Conservation (phyloP, 1,140 invertebrate genomes). For the Triops longicaudatus region DNA sequence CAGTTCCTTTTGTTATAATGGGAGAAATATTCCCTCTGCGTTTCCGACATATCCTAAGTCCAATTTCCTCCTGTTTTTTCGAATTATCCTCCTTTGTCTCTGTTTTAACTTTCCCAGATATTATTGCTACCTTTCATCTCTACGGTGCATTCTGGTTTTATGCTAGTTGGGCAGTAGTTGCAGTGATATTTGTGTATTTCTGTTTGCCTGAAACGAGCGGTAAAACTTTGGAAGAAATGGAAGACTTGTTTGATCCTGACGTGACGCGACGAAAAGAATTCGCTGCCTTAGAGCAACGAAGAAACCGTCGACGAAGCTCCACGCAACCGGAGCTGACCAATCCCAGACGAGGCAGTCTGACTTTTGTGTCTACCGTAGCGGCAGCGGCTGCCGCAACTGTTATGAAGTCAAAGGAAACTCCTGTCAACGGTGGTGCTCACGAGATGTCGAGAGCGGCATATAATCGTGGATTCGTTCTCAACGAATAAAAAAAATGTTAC, state of each 20-base stretch:
- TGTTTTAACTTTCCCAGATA: constrained; percentile 38
- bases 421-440: no score
- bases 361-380: no score
- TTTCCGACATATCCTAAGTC: constrained; percentile 37
- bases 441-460: no score
- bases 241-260: constrained; percentile 16
- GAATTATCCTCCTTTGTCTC: constrained; percentile 40
- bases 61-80: constrained; percentile 37
- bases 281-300: background rate
- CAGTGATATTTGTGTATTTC: constrained; percentile 40
- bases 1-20: constrained; percentile 41
- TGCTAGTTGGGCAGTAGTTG: constrained; percentile 39
- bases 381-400: no score
- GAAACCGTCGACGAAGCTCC: background rate
- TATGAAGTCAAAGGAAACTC: no score
- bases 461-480: no score
- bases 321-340: background rate
- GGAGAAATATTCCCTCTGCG: constrained; percentile 41
- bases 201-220: constrained; percentile 31
- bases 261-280: background rate
- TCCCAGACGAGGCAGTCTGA: no score
- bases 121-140: constrained; percentile 36
- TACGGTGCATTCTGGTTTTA: constrained; percentile 42
- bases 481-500: no score
- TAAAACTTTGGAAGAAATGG: constrained; percentile 29